A percentile compares a stretch with the other conserved stretches of the same genome.
Conservation (phyloP, 1,140 invertebrate species). For the Diabrotica virgifera region DNA sequence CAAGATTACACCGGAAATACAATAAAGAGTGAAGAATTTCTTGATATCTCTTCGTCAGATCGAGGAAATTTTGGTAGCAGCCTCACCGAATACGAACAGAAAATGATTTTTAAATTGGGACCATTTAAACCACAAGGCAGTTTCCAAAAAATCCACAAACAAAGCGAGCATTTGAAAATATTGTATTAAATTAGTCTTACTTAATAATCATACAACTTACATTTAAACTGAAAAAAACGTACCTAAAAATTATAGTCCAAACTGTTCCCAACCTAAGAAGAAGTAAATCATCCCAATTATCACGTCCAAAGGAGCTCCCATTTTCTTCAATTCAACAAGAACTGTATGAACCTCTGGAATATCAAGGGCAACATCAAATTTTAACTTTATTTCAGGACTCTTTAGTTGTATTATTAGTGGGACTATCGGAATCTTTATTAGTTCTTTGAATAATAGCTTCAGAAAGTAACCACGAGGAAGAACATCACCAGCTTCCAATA, state of each 20-base stretch:
- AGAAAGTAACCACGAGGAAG: conserved; percentile 28
- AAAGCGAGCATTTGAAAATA: too few relatives aligned
- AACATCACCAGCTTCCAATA: conserved; percentile 25
- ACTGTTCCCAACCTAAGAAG: conserved; percentile 32
- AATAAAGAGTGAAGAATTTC: too few relatives aligned
- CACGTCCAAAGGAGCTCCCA: conserved; percentile 33
- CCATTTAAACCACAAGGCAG: too few relatives aligned
- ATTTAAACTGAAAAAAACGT: too few relatives aligned
- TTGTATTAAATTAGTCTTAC: too few relatives aligned
- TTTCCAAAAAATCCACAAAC: too few relatives aligned
- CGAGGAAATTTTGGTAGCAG: too few relatives aligned
- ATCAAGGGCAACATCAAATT: conserved; percentile 23
- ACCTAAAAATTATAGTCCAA: not conserved
- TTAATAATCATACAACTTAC: too few relatives aligned
- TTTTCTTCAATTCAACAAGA: conserved; percentile 27
- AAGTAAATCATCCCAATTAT: conserved; percentile 24
- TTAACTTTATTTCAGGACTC: conserved; percentile 23
- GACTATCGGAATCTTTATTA: conserved; percentile 16
- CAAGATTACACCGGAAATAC: too few relatives aligned
- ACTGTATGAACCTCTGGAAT: conserved; percentile 28
- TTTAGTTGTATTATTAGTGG: conserved; percentile 20
- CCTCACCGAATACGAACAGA: too few relatives aligned
- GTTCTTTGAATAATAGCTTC: conserved; percentile 10
- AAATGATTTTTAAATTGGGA: too few relatives aligned
- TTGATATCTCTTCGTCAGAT: too few relatives aligned